Evolutionary conservation across 2,113 vertebrate species (phyloP).

Genomic region (Amblyopsis rosae): DNA sequence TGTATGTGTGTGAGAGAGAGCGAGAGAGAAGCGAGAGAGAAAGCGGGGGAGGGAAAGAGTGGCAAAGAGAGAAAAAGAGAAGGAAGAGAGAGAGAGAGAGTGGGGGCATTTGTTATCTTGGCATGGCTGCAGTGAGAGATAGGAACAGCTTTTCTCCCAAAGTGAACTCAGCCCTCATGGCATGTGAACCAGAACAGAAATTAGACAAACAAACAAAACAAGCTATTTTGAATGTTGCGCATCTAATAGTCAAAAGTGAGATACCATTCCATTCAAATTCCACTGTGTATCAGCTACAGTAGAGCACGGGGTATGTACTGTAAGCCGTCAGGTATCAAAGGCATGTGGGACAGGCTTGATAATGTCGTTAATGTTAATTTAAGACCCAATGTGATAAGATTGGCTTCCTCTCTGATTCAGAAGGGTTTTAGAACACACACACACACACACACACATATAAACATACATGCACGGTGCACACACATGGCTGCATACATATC

Average conservation of each 20-base stretch:
- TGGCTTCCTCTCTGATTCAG: too few relatives aligned
- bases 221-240: constrained; percentile 17
- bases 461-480: neutral
- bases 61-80: neutral
- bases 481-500: neutral
- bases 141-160: neutral
- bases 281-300: too few relatives aligned
- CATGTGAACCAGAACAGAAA: constrained; percentile 15
- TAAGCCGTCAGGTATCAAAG: too few relatives aligned
- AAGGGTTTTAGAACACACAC: neutral
- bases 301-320: too few relatives aligned
- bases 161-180: neutral
- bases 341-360: too few relatives aligned
- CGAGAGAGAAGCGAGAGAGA: neutral
- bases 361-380: too few relatives aligned
- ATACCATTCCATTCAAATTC: neutral
- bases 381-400: too few relatives aligned
- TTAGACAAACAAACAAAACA: constrained; percentile 19
- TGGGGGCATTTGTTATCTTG: constrained; percentile 8
- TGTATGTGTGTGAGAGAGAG: neutral
- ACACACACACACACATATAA: neutral
- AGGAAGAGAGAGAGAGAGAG: constrained; percentile 1
- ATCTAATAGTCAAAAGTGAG: constrained; percentile 10
- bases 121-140: constrained; percentile 16
- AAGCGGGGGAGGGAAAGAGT: too few relatives aligned